Evolutionary conservation across 2,888 invertebrate species (phyloP).

Genomic region (Drosophila tripunctata): DNA sequence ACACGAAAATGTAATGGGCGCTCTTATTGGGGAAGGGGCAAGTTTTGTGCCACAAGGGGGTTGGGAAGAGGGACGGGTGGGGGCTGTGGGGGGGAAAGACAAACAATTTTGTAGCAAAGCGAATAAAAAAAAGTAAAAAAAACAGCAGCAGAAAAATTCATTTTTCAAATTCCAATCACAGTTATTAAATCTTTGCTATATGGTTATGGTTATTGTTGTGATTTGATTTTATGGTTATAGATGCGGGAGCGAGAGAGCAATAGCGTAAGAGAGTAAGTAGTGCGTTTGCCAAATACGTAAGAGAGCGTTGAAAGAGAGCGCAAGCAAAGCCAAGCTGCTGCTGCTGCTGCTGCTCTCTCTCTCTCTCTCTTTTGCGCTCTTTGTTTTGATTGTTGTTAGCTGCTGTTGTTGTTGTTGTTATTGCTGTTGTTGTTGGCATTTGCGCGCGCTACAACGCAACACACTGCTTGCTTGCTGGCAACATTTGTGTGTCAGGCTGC

Average conservation of each 20-base stretch:
- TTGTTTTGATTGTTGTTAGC: conserved; percentile 60
- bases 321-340: conserved; percentile 6
- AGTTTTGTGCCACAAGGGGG: not conserved
- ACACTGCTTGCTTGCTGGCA: too few species aligned
- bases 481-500: conserved; percentile 58
- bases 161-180: conserved; percentile 78
- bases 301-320: conserved; percentile 27
- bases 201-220: conserved; percentile 79
- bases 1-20: conserved; percentile 34
- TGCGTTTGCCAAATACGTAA: not conserved
- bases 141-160: conserved; percentile 59
- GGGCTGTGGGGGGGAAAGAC: conserved; percentile 15
- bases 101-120: conserved; percentile 43
- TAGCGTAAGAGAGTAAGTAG: not conserved
- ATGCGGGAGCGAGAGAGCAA: conserved; percentile 27
- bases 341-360: not conserved
- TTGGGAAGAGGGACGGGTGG: not conserved
- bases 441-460: conserved; percentile 62
- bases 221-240: conserved; percentile 78
- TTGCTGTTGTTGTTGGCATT: conserved; percentile 40
- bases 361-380: conserved; percentile 17
- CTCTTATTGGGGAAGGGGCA: too few species aligned
- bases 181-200: conserved; percentile 78
- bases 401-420: conserved; percentile 36
- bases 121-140: conserved; percentile 9